Conservation (phyloP, 2,113 vertebrate genomes). For the Hippocampus comes region DNA sequence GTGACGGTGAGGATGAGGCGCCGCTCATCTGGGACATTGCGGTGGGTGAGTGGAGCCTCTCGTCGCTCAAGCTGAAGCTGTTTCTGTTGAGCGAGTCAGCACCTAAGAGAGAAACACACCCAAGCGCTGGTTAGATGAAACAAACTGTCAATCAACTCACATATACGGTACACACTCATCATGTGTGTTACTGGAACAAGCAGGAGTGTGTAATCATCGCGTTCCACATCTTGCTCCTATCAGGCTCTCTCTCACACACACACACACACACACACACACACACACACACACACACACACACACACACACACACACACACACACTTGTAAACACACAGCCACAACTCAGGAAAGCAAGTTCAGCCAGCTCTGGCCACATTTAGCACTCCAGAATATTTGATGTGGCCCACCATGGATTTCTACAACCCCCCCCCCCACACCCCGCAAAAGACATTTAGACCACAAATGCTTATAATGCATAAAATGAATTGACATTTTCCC, state of each 20-base stretch:
- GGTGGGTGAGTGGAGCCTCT: conserved; percentile 86
- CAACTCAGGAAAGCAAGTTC: no score
- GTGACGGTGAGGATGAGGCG: conserved; percentile 63
- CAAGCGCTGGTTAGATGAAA: neutral
- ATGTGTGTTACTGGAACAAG: conserved; percentile 41
- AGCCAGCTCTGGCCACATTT: no score
- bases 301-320: conserved; percentile 13
- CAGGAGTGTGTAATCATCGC: conserved; percentile 37
- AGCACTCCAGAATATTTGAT: no score
- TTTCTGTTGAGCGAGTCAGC: conserved; percentile 86
- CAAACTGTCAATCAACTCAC: neutral
- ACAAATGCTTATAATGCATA: no score
- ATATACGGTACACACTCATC: conserved; percentile 4
- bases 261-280: conserved; percentile 6
- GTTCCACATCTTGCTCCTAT: conserved; percentile 33
- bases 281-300: conserved; percentile 1
- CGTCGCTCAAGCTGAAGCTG: conserved; percentile 92
- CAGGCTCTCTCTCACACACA: conserved; percentile 12
- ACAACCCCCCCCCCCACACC: no score
- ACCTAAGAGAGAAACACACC: conserved; percentile 68
- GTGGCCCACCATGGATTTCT: no score
- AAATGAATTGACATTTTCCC: no score
- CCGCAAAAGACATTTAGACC: no score
- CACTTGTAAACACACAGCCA: neutral
- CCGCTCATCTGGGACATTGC: conserved; percentile 63